A percentile compares a stretch with the other conserved stretches of the same genome.
These are phyloP conservation scores for Platanista minor DNA, from an alignment of 2,113 vertebrate genomes.

Conservation along the genomic window DNA sequence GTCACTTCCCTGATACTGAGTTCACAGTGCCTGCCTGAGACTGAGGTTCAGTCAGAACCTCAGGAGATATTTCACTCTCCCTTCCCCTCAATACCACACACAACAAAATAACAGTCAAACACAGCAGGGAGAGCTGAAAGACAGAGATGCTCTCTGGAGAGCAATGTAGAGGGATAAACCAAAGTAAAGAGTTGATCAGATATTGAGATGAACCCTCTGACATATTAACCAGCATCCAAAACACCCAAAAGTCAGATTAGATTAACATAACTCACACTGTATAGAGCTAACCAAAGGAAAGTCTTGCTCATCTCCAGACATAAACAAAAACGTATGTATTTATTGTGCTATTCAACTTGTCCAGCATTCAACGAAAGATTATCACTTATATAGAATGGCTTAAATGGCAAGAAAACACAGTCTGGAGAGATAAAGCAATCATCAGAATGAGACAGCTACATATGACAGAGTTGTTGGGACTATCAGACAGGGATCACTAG, in stretches of 20 bases:
- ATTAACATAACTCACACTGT: neutral
- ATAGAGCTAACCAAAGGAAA: neutral
- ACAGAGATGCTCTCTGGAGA: too few species aligned
- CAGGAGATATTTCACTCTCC: too few species aligned
- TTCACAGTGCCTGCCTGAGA: neutral
- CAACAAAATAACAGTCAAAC: neutral
- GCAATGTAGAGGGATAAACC: neutral
- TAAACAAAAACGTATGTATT: neutral
- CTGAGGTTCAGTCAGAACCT: neutral
- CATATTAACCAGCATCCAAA: neutral
- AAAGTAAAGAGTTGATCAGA: neutral
- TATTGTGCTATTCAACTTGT: neutral
- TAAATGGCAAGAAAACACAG: neutral
- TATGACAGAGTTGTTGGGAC: neutral
- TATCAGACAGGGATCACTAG: neutral
- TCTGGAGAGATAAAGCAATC: neutral
- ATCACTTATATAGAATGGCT: neutral
- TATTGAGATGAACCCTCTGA: neutral
- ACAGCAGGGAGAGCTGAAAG: neutral
- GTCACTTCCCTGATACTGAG: neutral
- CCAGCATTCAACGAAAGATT: neutral
- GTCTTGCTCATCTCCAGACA: neutral
- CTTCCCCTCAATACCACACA: rapidly evolving
- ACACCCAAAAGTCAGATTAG: neutral
- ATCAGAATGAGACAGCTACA: neutral